A percentile compares a stretch with the other conserved stretches of the same genome.
phyloP scores from a whole-genome alignment of 2,888 invertebrate genomes.

The Aspidiotus destructor region DNA sequence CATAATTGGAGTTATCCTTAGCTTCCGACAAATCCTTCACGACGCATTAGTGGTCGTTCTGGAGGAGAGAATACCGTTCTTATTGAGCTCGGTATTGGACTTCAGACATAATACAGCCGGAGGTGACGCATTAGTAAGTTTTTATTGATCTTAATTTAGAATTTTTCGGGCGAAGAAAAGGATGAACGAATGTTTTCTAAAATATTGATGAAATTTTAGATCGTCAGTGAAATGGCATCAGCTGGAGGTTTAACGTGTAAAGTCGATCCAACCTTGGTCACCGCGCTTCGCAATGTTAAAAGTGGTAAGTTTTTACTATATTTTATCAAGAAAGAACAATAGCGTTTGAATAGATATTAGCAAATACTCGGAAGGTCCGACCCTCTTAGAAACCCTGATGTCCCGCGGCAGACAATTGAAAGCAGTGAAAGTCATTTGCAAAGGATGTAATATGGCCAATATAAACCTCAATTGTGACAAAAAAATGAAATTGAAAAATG shows the following conservation, averaged over 20 bases:
- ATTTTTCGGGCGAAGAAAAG: background rate
- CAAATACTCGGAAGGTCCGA: too few species aligned
- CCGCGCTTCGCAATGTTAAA: slow-evolving; percentile 81
- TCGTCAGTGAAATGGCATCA: slow-evolving; percentile 95
- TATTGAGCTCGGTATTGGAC: slow-evolving; percentile 88
- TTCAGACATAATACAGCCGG: slow-evolving; percentile 41
- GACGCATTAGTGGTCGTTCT: slow-evolving; percentile 88
- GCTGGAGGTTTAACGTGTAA: slow-evolving; percentile 89
- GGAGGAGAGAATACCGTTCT: slow-evolving; percentile 88
- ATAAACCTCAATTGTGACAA: too few species aligned
- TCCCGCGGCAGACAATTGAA: too few species aligned
- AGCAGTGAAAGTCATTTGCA: too few species aligned
- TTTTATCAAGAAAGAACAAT: too few species aligned
- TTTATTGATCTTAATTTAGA: background rate
- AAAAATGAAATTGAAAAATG: too few species aligned
- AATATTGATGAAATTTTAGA: slow-evolving; percentile 45
- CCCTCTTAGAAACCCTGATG: too few species aligned
- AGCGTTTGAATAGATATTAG: too few species aligned
- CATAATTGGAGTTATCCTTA: slow-evolving; percentile 93
- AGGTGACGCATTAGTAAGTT: slow-evolving; percentile 15
- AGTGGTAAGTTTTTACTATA: slow-evolving; percentile 38
- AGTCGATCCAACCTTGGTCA: slow-evolving; percentile 89
- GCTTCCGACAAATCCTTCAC: slow-evolving; percentile 88
- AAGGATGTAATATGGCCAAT: too few species aligned
- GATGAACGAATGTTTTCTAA: background rate